phyloP scores from a whole-genome alignment of 2,113 vertebrate species.

The Pseudorhombus dupliciocellatus region DNA sequence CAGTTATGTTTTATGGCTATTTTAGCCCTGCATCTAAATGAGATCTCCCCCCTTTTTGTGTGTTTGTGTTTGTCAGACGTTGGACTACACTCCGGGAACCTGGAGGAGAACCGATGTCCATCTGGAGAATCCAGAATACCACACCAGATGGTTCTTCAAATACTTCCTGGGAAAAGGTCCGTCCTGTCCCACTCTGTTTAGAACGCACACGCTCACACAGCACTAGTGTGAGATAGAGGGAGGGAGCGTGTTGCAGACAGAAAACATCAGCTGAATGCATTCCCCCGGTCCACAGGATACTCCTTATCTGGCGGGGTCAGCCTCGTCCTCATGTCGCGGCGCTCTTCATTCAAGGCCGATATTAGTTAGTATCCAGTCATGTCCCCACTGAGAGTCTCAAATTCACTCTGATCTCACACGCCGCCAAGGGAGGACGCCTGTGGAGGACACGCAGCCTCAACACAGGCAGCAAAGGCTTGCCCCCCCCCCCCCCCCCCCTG shows the following conservation, averaged over 20 bases:
- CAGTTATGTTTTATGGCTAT: not conserved
- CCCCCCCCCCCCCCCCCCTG: too few relatives aligned
- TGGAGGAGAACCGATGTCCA: constrained; percentile 98
- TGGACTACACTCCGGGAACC: constrained; percentile 88
- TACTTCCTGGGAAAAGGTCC: constrained; percentile 99
- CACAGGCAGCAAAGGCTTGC: constrained; percentile 23
- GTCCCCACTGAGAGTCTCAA: constrained; percentile 41
- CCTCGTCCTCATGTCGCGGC: constrained; percentile 4
- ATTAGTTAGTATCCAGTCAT: constrained; percentile 36
- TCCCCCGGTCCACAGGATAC: constrained; percentile 7
- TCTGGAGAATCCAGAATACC: constrained; percentile 98
- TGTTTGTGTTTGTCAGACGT: constrained; percentile 75
- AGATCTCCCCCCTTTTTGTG: not conserved
- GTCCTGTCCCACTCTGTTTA: constrained; percentile 34
- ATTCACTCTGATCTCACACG: constrained; percentile 20
- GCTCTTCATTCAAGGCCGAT: constrained; percentile 31
- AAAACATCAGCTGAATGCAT: constrained; percentile 19
- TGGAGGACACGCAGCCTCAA: constrained; percentile 4
- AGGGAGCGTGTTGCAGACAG: constrained; percentile 2
- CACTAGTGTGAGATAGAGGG: constrained; percentile 9
- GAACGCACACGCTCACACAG: not conserved
- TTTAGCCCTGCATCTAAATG: not conserved
- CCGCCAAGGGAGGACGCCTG: constrained; percentile 8
- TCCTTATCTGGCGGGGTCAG: constrained; percentile 38
- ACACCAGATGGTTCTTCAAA: constrained; percentile 99